Evolutionary conservation across 2,888 invertebrate species (phyloP), one percentile per base, ranked within the genome.

Genomic region (Bruchidius siliquastri): DNA sequence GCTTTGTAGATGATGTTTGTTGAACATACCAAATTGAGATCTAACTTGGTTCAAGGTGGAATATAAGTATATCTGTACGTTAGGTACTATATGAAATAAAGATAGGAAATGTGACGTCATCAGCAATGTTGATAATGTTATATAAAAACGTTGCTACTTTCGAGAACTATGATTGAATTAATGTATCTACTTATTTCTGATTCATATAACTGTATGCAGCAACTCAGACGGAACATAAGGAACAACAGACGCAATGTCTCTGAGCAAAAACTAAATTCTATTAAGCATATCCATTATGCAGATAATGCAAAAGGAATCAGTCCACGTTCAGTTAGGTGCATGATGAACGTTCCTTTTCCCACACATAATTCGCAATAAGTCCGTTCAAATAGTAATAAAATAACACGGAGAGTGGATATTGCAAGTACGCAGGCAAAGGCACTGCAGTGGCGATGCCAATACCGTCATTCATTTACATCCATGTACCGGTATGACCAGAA

Each of bases 401-500:
- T 49, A 49, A 49, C 13, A 13, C 18, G 49, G 49, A 49, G 49
- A 13, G 49, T 13, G 18, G 49, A 49, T 49, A 49, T 49, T 49
- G 49, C 49, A 13, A 49, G 49, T 49, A 49, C 49, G 49, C 49
- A 49, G 49, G 49, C 18, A 18, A 49, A 26, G 26, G 26, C 8
- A 8, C 26, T 26, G 49, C 49, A 8, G 49, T 49, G 18, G 13
- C 49, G 49, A 18, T 49, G 18, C 49, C 49, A 18, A 18, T 49
- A 26, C 26, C 74, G 73, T 74, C 74, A 74, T 73, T 72, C 74
- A 80, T 80, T 77, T 78, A 76, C 78, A 80, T 80, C 71, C 70
- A 74, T 73, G 74, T 76, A 80, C 78, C 77, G 76, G 78, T 76
- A 77, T 75, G 74, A 76, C 78, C 79, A 79, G 78, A 76, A 79